Percentiles rank a stretch among this genome's conserved stretches.
Conservation (phyloP, 2,888 invertebrate genomes). For the Phrixothrix hirtus region DNA sequence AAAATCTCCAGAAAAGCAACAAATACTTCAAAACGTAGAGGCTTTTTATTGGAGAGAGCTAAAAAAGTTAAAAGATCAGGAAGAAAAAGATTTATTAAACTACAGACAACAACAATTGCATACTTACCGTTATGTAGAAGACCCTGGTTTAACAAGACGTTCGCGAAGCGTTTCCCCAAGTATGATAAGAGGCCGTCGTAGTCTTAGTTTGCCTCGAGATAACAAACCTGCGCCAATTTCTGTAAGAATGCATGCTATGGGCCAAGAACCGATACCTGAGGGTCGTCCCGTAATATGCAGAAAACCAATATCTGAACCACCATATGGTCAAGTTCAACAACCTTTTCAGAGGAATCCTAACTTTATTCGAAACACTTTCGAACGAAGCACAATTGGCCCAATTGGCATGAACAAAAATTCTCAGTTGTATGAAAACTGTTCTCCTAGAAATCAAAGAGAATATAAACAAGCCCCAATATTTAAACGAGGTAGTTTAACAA, state of each 20-base stretch:
- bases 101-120: constrained; percentile 44
- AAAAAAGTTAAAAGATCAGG: constrained; percentile 65
- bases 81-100: constrained; percentile 59
- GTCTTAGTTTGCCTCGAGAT: constrained; percentile 53
- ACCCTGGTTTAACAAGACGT: constrained; percentile 47
- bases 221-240: constrained; percentile 10
- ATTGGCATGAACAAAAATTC: constrained; percentile 28
- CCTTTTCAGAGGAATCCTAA: constrained; percentile 34
- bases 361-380: constrained; percentile 41
- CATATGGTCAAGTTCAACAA: constrained; percentile 12
- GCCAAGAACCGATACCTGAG: constrained; percentile 35
- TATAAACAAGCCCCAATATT: constrained; percentile 54
- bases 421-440: constrained; percentile 24
- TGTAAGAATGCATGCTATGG: constrained; percentile 5
- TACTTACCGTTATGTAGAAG: constrained; percentile 46
- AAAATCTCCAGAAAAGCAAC: constrained; percentile 58
- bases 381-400: constrained; percentile 41
- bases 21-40: constrained; percentile 64
- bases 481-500: constrained; percentile 58
- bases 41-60: constrained; percentile 72
- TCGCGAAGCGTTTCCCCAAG: constrained; percentile 57
- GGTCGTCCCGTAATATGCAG: constrained; percentile 29
- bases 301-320: constrained; percentile 19
- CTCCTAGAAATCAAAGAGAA: not conserved
- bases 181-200: constrained; percentile 51